Evolutionary conservation across 2,888 invertebrate species (phyloP).

Genomic region (Cheilosia grossa): DNA sequence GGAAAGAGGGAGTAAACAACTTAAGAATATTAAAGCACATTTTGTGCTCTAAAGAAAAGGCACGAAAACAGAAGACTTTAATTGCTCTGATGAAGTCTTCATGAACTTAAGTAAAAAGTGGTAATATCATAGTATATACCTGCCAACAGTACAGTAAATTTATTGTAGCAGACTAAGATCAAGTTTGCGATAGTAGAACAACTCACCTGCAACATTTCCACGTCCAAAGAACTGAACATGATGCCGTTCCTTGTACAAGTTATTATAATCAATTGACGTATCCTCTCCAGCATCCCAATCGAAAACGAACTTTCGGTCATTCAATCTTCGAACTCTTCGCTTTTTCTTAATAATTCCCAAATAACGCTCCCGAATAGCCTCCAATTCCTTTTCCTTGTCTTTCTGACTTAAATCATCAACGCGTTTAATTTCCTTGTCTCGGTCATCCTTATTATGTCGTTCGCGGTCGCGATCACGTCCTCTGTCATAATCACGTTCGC

Average conservation of each 20-base stretch:
- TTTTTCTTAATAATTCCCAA: slow-evolving; percentile 97
- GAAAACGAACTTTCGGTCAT: slow-evolving; percentile 99
- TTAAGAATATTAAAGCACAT: too few relatives aligned
- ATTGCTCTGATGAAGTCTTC: too few relatives aligned
- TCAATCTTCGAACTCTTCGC: slow-evolving; percentile 94
- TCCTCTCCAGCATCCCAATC: slow-evolving; percentile 99
- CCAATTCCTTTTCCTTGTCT: slow-evolving; percentile 95
- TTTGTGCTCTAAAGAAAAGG: too few relatives aligned
- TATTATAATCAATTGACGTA: slow-evolving; percentile 98
- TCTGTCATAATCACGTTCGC: slow-evolving; percentile 77
- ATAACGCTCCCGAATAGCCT: slow-evolving; percentile 98
- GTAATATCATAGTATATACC: not conserved
- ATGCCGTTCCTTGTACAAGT: slow-evolving; percentile 97
- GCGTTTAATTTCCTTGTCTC: slow-evolving; percentile 83
- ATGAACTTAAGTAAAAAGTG: too few relatives aligned
- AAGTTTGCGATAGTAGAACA: not conserved
- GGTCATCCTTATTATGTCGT: slow-evolving; percentile 78
- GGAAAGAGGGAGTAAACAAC: too few relatives aligned
- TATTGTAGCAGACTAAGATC: too few relatives aligned
- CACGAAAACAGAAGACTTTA: too few relatives aligned
- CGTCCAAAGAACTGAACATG: slow-evolving; percentile 99
- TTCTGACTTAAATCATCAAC: slow-evolving; percentile 85
- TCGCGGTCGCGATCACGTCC: slow-evolving; percentile 76
- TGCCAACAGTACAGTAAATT: not conserved
- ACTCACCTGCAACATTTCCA: slow-evolving; percentile 92